Conservation (phyloP, 2,797 vertebrate genomes). For the Crenichthys baileyi region DNA sequence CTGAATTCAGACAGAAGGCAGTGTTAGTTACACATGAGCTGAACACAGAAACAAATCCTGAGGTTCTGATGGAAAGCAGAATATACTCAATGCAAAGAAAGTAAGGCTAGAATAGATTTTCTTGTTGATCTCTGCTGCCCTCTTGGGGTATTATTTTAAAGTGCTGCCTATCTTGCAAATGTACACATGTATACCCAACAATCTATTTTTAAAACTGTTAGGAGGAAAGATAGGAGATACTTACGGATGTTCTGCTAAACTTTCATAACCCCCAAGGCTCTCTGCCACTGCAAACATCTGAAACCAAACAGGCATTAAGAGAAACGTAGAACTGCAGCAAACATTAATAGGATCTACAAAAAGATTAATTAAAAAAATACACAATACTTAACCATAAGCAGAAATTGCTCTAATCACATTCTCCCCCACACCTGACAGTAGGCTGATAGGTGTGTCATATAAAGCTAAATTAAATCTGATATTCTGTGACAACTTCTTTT, state of each 20-base stretch:
- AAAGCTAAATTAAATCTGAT: background rate
- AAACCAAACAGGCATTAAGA: conserved; percentile 8
- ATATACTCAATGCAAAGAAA: background rate
- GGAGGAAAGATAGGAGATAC: conserved; percentile 61
- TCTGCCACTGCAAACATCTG: conserved; percentile 90
- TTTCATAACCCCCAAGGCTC: conserved; percentile 95
- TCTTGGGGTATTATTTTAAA: conserved; percentile 37
- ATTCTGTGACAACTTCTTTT: background rate
- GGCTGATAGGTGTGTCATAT: background rate
- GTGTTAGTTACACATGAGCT: background rate
- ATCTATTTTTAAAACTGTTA: background rate
- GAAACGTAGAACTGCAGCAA: background rate
- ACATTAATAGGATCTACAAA: background rate
- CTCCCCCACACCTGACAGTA: background rate
- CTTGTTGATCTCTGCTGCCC: conserved; percentile 54
- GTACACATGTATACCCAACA: no score
- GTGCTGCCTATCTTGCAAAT: conserved; percentile 1
- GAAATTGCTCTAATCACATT: background rate
- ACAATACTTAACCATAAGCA: background rate
- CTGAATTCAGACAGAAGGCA: conserved; percentile 70
- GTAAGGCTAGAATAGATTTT: background rate
- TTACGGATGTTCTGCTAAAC: conserved; percentile 96
- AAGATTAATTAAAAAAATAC: background rate
- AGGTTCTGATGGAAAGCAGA: conserved; percentile 2
- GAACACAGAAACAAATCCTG: conserved; percentile 14